Percentiles rank a stretch among this genome's conserved stretches.
Evolutionary conservation across 2,113 vertebrate genomes (phyloP).

Genomic region (Percopsis transmontana): DNA sequence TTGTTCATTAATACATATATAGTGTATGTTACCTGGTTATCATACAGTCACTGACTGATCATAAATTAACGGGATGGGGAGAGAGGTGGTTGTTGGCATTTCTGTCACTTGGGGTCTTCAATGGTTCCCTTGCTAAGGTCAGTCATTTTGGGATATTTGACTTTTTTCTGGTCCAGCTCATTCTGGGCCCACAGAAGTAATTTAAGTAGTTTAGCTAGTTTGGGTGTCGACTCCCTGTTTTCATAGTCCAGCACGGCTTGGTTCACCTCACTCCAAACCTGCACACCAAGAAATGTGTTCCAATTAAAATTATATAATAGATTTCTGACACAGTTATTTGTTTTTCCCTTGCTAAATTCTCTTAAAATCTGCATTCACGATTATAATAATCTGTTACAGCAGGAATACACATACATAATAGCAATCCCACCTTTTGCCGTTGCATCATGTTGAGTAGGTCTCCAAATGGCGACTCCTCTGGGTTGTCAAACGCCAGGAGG

Average conservation of each 20-base stretch:
- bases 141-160: constrained; percentile 99
- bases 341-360: neutral
- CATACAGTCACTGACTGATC: constrained; percentile 77
- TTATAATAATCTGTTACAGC: neutral
- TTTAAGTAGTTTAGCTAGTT: constrained; percentile 97
- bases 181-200: constrained; percentile 97
- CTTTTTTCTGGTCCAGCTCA: constrained; percentile 99
- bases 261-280: constrained; percentile 99
- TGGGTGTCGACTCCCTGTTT: constrained; percentile 95
- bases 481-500: constrained; percentile 95
- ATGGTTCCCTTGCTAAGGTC: constrained; percentile 97
- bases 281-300: constrained; percentile 29
- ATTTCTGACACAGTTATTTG: neutral
- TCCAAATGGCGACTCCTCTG: constrained; percentile 96
- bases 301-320: neutral
- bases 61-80: constrained; percentile 72
- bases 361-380: neutral
- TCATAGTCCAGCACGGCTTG: constrained; percentile 95
- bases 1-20: constrained; percentile 58
- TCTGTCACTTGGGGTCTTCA: constrained; percentile 94
- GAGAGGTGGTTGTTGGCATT: constrained; percentile 47
- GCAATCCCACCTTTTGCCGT: constrained; percentile 87
- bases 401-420: neutral
- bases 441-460: constrained; percentile 99
- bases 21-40: constrained; percentile 65